A percentile compares a stretch with the other conserved stretches of the same genome.
phyloP scores from a whole-genome alignment of 2,888 invertebrate species.

The Apeira syringaria region DNA sequence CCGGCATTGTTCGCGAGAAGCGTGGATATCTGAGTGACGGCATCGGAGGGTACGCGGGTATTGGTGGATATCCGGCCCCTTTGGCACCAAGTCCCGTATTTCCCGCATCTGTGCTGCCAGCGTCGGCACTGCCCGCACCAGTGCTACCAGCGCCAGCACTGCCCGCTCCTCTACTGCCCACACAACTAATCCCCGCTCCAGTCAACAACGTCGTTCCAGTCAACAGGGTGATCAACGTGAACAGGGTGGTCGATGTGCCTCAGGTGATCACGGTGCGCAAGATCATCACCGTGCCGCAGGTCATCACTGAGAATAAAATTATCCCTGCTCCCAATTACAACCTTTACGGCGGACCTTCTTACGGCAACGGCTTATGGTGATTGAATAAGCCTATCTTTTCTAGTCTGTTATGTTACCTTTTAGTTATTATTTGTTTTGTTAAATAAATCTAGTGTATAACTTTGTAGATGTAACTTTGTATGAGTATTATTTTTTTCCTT shows the following conservation, averaged over 20 bases:
- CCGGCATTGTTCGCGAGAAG: conserved; percentile 26
- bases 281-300: conserved; percentile 40
- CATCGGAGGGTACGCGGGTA: conserved; percentile 21
- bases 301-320: conserved; percentile 38
- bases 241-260: conserved; percentile 42
- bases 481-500: too few species aligned
- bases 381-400: background rate
- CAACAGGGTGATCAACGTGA: conserved; percentile 45
- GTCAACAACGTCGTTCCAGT: conserved; percentile 40
- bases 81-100: too few species aligned
- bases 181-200: too few species aligned
- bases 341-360: background rate
- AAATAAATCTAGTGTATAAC: too few species aligned
- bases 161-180: too few species aligned
- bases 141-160: too few species aligned
- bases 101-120: too few species aligned
- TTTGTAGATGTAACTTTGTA: too few species aligned
- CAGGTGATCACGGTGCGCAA: conserved; percentile 41
- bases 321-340: conserved; percentile 35
- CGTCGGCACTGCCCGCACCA: too few species aligned
- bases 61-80: conserved; percentile 6
- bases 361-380: conserved; percentile 28
- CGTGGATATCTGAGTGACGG: conserved; percentile 28
- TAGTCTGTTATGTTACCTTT: conserved; percentile 1
- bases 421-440: background rate